These are phyloP conservation scores for Hydrochoerus hydrochaeris DNA, from an alignment of 2,113 vertebrate species.

Conservation along the genomic window DNA sequence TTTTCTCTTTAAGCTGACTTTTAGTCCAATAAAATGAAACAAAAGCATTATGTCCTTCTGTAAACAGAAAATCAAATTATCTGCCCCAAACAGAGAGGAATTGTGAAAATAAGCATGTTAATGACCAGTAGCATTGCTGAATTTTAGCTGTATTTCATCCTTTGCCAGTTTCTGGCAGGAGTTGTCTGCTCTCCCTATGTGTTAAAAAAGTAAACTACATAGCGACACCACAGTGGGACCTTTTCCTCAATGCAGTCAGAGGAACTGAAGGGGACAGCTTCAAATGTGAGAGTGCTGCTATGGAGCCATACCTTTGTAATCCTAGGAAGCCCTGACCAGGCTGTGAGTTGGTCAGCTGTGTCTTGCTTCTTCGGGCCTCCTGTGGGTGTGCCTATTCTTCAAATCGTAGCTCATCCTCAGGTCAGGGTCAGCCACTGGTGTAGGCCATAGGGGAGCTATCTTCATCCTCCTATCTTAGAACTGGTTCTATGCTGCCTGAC, in stretches of 20 bases:
- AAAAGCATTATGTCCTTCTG: background rate
- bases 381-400: background rate
- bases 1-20: conserved; percentile 2
- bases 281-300: background rate
- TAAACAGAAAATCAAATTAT: background rate
- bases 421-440: background rate
- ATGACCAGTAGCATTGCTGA: background rate
- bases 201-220: background rate
- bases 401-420: background rate
- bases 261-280: background rate
- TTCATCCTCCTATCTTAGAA: background rate
- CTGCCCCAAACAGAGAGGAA: background rate
- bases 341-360: background rate
- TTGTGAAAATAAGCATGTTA: background rate
- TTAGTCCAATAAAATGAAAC: background rate
- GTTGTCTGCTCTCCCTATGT: background rate
- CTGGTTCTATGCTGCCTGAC: background rate
- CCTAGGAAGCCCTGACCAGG: rapidly evolving
- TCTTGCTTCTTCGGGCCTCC: background rate
- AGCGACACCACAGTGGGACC: background rate
- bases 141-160: background rate
- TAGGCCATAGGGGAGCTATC: background rate
- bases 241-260: background rate
- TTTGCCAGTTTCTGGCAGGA: background rate
- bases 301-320: rapidly evolving